These are phyloP conservation scores for Eilema caniola DNA, from an alignment of 2,888 invertebrate genomes.

Conservation along the genomic window DNA sequence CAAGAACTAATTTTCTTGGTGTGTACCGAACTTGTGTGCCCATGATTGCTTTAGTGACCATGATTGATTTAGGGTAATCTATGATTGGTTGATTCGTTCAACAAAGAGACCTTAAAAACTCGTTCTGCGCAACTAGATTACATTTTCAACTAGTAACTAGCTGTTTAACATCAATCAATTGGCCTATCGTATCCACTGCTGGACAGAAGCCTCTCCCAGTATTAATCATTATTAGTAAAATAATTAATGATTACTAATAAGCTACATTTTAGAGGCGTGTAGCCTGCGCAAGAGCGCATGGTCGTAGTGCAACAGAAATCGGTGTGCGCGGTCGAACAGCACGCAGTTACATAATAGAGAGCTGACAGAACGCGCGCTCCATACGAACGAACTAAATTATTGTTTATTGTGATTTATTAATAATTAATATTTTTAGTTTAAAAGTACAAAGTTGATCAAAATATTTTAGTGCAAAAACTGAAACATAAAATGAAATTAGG, in stretches of 20 bases:
- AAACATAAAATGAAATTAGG: constrained; percentile 36
- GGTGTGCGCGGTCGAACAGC: constrained; percentile 35
- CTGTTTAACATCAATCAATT: too few relatives aligned
- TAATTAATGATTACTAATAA: neutral
- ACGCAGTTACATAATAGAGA: constrained; percentile 69
- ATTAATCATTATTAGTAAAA: too few relatives aligned
- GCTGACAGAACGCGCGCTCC: constrained; percentile 55
- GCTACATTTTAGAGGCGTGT: constrained; percentile 34
- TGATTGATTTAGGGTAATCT: too few relatives aligned
- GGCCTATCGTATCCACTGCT: too few relatives aligned
- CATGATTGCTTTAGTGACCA: too few relatives aligned
- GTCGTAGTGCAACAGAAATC: constrained; percentile 44
- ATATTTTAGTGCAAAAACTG: constrained; percentile 24
- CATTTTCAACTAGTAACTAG: too few relatives aligned
- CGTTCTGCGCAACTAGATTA: too few relatives aligned
- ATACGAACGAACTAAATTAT: constrained; percentile 4
- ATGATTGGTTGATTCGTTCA: too few relatives aligned
- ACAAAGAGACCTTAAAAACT: too few relatives aligned
- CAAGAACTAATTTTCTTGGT: too few relatives aligned
- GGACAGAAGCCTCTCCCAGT: too few relatives aligned
- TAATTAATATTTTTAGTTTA: constrained; percentile 11
- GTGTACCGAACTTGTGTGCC: too few relatives aligned
- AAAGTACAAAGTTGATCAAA: constrained; percentile 6
- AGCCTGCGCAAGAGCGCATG: constrained; percentile 21
- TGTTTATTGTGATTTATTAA: constrained; percentile 7